Base-by-base conservation (phyloP, 2,113 vertebrate species). In the Hydrochoerus hydrochaeris region DNA sequence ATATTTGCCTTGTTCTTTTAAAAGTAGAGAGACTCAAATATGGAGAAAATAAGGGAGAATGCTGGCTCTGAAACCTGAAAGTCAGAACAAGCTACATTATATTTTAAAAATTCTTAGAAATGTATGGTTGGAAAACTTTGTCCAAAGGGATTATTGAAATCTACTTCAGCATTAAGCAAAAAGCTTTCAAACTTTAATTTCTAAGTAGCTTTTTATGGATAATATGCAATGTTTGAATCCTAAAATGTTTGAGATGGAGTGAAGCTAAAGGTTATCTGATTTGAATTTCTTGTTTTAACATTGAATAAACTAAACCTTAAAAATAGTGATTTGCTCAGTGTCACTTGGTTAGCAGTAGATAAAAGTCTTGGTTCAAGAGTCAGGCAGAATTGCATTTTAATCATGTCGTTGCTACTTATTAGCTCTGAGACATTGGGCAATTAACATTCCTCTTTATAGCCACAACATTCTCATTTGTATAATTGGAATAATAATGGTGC, bases 401-500 rank as follows among this genome's bases (percentile, higher is more conserved):
- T 85, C 24, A 63, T 38, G 65, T 24, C 60, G 65, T 77, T 85
- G 60, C 19, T 57, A 83, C 60, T 92, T 60, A 85, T 32, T 82
- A 81, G 22, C 54, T 88, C 62, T 4, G 49, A 91, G 65, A 73
- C 20, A 5, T 30, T 82, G 4, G 65, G 8, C 78, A 92, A 92
- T 87, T 75, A 71, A 80, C 28, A 67, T 89, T 35, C 22, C 44
- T 96, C 95, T 69, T 85, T n/a, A 17, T n/a, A 88, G n/a, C 69
- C 54, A 52, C 38, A 88, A 62, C 38, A 85, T 44, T 83, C 30
- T 83, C 60, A 46, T 93, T 92, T 97, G 52, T 95, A 78, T 94
- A 91, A 82, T 0, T 85, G 58, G 46, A 67, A 78, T 78, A 90
- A 84, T 73, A 92, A 94, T 41, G 32, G 24, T 65, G 69, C 28